A percentile compares a stretch with the other conserved stretches of the same genome.
These are phyloP conservation scores for Serilophus lunatus DNA, from an alignment of 2,113 vertebrate species.

Conservation along the genomic window DNA sequence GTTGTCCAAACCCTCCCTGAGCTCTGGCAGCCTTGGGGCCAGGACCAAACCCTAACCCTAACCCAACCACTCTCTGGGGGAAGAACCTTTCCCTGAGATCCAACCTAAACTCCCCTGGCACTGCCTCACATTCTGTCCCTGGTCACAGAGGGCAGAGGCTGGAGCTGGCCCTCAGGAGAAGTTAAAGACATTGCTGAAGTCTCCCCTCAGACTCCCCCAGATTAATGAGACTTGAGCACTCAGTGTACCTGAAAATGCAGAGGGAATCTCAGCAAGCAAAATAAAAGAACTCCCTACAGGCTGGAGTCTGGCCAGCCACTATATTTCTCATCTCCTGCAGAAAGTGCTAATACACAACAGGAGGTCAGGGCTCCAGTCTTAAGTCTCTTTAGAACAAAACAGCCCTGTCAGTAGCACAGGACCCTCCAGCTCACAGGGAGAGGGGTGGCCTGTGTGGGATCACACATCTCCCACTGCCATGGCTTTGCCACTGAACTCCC, in stretches of 20 bases:
- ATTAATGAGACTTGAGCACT: not conserved
- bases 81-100: not conserved
- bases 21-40: not conserved
- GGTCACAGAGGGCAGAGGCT: not conserved
- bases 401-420: not conserved
- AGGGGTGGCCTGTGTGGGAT: not conserved
- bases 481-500: not conserved
- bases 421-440: not conserved
- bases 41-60: not conserved
- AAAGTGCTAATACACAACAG: not conserved
- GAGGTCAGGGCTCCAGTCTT: not conserved
- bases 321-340: not conserved
- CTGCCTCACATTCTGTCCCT: not conserved
- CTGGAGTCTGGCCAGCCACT: not conserved
- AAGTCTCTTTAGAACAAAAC: not conserved
- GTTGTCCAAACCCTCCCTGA: accelerated
- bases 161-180: not conserved
- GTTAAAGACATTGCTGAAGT: not conserved
- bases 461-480: not conserved
- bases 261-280: not conserved
- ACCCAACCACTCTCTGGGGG: not conserved
- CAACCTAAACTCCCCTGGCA: not conserved
- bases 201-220: not conserved
- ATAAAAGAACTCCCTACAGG: accelerated
- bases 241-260: not conserved